Percentiles rank a stretch among this genome's conserved stretches.
These are phyloP conservation scores for Busseola fusca DNA, from an alignment of 2,888 invertebrate genomes.

Conservation along the genomic window DNA sequence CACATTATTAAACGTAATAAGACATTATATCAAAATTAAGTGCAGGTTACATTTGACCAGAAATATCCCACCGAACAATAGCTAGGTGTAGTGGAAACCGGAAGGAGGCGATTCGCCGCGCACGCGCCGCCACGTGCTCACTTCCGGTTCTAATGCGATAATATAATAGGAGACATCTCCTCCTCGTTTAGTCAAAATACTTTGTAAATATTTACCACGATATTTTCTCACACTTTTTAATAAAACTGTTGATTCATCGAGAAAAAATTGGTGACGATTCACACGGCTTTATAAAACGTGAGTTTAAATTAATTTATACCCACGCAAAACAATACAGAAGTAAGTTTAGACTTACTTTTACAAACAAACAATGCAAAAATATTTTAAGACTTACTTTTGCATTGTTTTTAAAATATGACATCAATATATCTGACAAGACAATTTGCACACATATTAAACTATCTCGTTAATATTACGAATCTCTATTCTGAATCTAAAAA, in stretches of 20 bases:
- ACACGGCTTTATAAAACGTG: constrained; percentile 34
- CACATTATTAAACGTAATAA: constrained; percentile 26
- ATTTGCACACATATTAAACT: not conserved
- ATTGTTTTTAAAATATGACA: not conserved
- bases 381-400: not conserved
- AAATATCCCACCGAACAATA: constrained; percentile 55
- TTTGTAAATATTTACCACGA: constrained; percentile 67
- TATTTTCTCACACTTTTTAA: constrained; percentile 74
- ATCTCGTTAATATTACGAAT: not conserved
- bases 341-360: too few species aligned
- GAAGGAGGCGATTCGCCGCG: constrained; percentile 84
- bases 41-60: constrained; percentile 49
- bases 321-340: too few species aligned
- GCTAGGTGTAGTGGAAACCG: constrained; percentile 70
- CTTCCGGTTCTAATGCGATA: constrained; percentile 85
- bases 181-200: constrained; percentile 75
- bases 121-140: constrained; percentile 84
- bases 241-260: constrained; percentile 37
- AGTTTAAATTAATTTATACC: too few species aligned
- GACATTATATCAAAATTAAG: constrained; percentile 45
- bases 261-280: constrained; percentile 36
- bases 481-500: not conserved
- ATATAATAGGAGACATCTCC: constrained; percentile 89
- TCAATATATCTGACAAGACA: not conserved
- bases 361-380: too few species aligned